These are phyloP conservation scores for Siderastrea radians DNA, from an alignment of 92 coral and sea anemone species.

Conservation along the genomic window DNA sequence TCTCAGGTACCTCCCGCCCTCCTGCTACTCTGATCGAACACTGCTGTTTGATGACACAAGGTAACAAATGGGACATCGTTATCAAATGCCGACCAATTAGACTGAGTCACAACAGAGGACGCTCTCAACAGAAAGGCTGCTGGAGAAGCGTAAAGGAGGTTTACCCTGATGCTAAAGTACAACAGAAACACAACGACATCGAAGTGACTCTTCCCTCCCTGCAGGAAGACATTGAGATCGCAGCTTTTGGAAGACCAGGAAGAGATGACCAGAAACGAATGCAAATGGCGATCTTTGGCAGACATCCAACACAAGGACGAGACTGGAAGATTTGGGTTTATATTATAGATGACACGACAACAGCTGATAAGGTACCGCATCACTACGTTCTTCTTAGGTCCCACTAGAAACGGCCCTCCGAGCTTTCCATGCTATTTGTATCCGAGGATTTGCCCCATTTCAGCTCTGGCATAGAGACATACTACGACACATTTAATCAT, in stretches of 20 bases:
- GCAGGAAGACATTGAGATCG: constrained; percentile 19
- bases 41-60: constrained; percentile 13
- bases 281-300: constrained; percentile 44
- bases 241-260: constrained; percentile 56
- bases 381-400: neutral
- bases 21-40: neutral
- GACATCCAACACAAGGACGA: constrained; percentile 27
- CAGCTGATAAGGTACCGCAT: constrained; percentile 15
- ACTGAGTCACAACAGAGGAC: neutral
- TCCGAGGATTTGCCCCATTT: neutral
- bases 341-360: constrained; percentile 30
- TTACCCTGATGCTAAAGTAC: constrained; percentile 16
- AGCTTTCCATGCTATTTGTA: neutral
- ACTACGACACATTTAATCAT: too few relatives aligned
- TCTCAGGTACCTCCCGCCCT: neutral
- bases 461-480: too few relatives aligned
- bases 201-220: constrained; percentile 14
- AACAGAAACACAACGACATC: constrained; percentile 38
- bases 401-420: too few relatives aligned
- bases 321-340: constrained; percentile 38
- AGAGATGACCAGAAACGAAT: constrained; percentile 43
- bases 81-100: constrained; percentile 10
- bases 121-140: neutral
- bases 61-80: constrained; percentile 16
- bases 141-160: constrained; percentile 18